A percentile compares a stretch with the other conserved stretches of the same genome.
Conservation (phyloP, 2,888 invertebrate genomes). For the Erebia ligea region DNA sequence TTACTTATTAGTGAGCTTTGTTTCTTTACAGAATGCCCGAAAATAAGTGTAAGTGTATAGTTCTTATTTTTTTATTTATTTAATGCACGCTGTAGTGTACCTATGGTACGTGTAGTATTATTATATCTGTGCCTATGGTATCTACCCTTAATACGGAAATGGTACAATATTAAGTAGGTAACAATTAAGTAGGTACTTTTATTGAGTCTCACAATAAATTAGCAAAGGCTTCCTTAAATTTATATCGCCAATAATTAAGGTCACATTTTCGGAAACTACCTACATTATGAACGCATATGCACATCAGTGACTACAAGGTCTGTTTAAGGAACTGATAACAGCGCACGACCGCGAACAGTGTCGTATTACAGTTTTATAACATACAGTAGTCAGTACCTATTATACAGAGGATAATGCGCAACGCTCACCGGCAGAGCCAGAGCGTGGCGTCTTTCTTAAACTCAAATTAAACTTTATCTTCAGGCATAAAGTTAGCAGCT, state of each 20-base stretch:
- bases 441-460: too few species aligned
- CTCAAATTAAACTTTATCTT: too few species aligned
- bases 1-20: too few species aligned
- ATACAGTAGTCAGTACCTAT: not conserved
- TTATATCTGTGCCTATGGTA: not conserved
- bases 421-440: too few species aligned
- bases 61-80: too few species aligned
- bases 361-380: not conserved
- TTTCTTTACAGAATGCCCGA: too few species aligned
- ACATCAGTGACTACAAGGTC: not conserved
- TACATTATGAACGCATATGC: not conserved
- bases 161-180: not conserved
- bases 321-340: slow-evolving; percentile 1
- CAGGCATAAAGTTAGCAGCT: too few species aligned
- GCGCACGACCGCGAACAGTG: not conserved
- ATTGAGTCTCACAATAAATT: not conserved
- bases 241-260: not conserved
- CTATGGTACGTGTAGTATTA: too few species aligned
- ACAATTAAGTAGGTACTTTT: not conserved
- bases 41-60: too few species aligned
- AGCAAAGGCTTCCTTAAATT: not conserved
- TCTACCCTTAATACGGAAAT: not conserved
- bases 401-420: too few species aligned
- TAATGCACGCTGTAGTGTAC: too few species aligned
- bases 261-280: not conserved